Base-by-base conservation (phyloP, 2,797 vertebrate species). In the Telmatherina bonti region DNA sequence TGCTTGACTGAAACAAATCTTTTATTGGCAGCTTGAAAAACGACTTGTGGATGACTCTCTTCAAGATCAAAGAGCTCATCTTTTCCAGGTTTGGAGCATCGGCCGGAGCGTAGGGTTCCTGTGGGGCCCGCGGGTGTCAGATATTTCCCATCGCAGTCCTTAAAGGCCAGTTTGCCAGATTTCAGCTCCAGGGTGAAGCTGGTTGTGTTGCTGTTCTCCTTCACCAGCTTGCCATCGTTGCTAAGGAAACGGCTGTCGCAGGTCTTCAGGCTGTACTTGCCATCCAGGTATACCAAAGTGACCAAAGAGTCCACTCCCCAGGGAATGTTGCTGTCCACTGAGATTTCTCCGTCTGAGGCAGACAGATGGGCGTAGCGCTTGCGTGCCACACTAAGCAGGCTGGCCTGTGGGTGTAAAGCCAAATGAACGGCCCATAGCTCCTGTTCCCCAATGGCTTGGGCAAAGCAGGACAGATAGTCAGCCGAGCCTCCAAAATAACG, bases 31-130 rank as follows among this genome's bases (percentile, higher is more conserved):
- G 96, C 97, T 73, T 93, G 92, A 89, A 99, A 96, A 64, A 97
- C 95, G 71, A 99, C 97, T 94, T 99, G 98, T 0, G 98, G 98
- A 72, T 97, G 96, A 78, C 97, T 98, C 91, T 99, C 97, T 83
- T 99, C 97, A 65, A 99, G 93, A 78, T 99, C 96, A 16, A 99
- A 99, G 78, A 99, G 96, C 93, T 99, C 97, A 0, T 99, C 97
- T 88, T 99, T 98, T 79, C 97, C 95, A 0, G 97, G 96, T 84
- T 96, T 97, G 41, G 96, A 95, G 88, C 95, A 96, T 69, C 96
- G 94, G 27, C 98, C 97, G 0, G 96, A 96, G 47, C 95, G 94
- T 81, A 99, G 94, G 0, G 96, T 97, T 59, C 97, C 98, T 0
- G 96, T 95, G 4, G 97, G 96, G 3, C 98, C 98, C 29, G 93